phyloP scores from a whole-genome alignment of 2,113 vertebrate species.

The Lycaon pictus region DNA sequence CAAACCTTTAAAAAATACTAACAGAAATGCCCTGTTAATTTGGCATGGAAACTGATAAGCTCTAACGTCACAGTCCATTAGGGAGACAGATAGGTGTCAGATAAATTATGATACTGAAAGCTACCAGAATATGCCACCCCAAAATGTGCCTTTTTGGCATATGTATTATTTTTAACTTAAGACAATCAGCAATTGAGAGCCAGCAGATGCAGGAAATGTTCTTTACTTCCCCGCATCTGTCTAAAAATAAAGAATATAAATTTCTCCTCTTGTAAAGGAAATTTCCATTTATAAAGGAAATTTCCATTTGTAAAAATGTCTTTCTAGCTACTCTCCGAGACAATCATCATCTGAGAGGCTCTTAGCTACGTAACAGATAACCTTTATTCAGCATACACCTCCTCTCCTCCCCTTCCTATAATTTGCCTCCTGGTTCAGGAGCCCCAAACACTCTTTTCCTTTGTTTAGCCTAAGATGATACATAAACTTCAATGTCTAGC shows the following conservation, averaged over 20 bases:
- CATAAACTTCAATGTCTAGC: background rate
- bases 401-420: background rate
- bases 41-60: background rate
- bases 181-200: background rate
- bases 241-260: conserved; percentile 19
- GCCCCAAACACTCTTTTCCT: background rate
- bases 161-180: conserved; percentile 24
- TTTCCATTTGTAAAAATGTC: conserved; percentile 22
- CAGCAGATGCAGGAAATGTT: background rate
- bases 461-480: background rate
- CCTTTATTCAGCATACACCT: background rate
- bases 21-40: background rate
- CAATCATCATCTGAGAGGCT: background rate
- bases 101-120: background rate
- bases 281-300: conserved; percentile 33
- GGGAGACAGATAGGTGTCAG: background rate
- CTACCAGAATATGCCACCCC: background rate
- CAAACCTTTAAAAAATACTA: background rate
- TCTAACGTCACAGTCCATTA: background rate
- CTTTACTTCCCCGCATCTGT: background rate
- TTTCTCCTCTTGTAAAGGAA: background rate
- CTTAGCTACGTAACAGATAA: background rate
- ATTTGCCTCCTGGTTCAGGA: background rate
- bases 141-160: background rate
- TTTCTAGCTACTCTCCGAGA: background rate